Base-by-base conservation (phyloP, 2,888 invertebrate genomes). In the Prenolepis imparis region DNA sequence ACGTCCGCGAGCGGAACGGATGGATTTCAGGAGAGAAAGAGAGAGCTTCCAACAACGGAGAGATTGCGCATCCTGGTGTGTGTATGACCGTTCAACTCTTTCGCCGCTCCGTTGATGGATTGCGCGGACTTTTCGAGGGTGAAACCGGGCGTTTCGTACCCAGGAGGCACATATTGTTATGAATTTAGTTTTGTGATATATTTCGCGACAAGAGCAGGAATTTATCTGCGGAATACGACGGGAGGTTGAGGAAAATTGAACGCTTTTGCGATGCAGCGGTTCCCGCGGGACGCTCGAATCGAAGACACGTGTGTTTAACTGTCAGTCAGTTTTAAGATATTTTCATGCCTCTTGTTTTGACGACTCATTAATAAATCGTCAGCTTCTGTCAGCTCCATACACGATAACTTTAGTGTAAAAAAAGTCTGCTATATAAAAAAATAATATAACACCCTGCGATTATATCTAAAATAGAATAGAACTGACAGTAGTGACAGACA, bases 21-120 rank as follows among this genome's bases (percentile, higher is more conserved):
- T 88, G 84, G 90, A 89, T 89, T 90, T 85, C 28, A 84, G 86
- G 78, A 41, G 78, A 48, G 80, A 41, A 36, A 63, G 36, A 55
- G 78, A 41, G 78, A 48, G 61, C 36, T 21, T 44, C 21, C 59
- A 72, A 72, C 72, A 73, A 36, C 78, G 78, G 12, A 24, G 55
- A 57, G 77, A 77, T 57, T 72, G 57, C 32, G 63, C 11, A 48
- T 32, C 52, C 48, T 36, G 52, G 36, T 28, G 18, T 28, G 70
- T n/a, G 77, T 15, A 55, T 41, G 41, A 32, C 52, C 55, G 52
- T 52, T 78, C 55, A 32, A 24, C 57, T 66, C 63, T 77, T 74
- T 82, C 78, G 21, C 41, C 55, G 63, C 39, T 24, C 18, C 28
- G 32, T 64, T 64, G 63, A 63, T 64, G 52, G 52, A 64, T 77